Base-by-base conservation (phyloP, 2,888 invertebrate species). In the Tachina fera region DNA sequence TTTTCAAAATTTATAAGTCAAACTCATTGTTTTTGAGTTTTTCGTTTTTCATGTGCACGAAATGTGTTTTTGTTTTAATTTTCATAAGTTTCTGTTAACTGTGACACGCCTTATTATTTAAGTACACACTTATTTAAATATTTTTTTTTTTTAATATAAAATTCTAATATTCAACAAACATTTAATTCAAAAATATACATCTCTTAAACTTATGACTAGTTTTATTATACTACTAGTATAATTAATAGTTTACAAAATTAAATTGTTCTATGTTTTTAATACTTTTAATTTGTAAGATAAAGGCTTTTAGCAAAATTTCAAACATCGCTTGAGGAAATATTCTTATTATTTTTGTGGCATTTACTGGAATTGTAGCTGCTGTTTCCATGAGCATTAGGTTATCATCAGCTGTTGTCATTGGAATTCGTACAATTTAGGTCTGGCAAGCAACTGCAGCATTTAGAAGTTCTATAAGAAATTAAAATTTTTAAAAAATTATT, bases 261-360 rank as follows among this genome's bases (percentile, higher is more conserved):
- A 47, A 47, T 13, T 47, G 14, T 14, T 53, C 10, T 19, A 19
- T 31, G n/a, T 31, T 31, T 53, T 53, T 19, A 53, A 53, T 53
- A 56, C 56, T 56, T 56, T 6, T 19, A 19, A 53, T 8, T 19
- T 56, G 22, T 22, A 31, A 31, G 6, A 31, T 31, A 31, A 31
- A 31, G 31, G 31, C 31, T 31, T 31, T 31, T 31, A 31, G 31
- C 31, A 31, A 31, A 31, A 31, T 31, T 6, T 31, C 31, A 31
- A 31, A 31, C 31, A 31, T 31, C 31, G 0, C 56, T 13, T 22
- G 9, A 19, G 53, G 9, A 53, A 53, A 19, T 53, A 1, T 19
- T 56, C 56, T 19, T 22, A 56, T 8, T 41, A n/a, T 41, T n/a
- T 60, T 10, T 9, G 60, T 51, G 67, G 31, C 51, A n/a, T 68